Evolutionary conservation across 2,888 invertebrate genomes (phyloP), one percentile per base, ranked within the genome.

Genomic region (Drosophila leonis): DNA sequence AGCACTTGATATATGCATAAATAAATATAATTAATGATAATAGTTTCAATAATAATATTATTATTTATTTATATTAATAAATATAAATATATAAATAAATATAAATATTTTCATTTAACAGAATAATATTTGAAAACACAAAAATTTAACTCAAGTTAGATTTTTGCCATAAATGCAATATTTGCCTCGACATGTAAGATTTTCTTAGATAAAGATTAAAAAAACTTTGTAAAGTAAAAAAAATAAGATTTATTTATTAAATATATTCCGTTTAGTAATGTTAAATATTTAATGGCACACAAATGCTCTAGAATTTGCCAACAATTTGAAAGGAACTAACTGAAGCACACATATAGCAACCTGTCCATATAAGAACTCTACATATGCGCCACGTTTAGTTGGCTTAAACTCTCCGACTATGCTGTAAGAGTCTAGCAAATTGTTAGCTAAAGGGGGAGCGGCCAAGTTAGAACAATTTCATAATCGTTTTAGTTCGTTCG

Each of bases 401-500:
- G 29, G 7, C 24, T 24, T 3, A 4, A 24, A 31, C 10, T 33
- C 20, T 33, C 20, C 2, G 15, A 13, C 33, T 51, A 35, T 52
- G 35, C 35, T 2, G 15, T 18, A 52, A 52, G 10, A 35, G 35
- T 35, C 35, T 52, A 35, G 51, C 15, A 15, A 51, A 20, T 51
- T 51, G 33, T 51, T 33, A 2, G 20, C 51, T 20, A 8, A 51
- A 24, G 35, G 35, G 54, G 37, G 37, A 49, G 52, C 31, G 65
- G 60, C 55, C 15, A 27, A 13, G 35, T 52, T 52, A 63, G 66
- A 72, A 77, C 55, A 44, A 63, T 49, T 39, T 60, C 42, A 27
- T 35, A 42, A 48, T 24, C 15, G 20, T 35, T 39, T 46, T 7
- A 13, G 29, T 15, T n/a, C 48, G 10, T 9, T 24, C 18, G 29